Percentiles rank a stretch among this genome's conserved stretches.
phyloP scores from a whole-genome alignment of 1,140 invertebrate species.

The Lordiphosa collinella region DNA sequence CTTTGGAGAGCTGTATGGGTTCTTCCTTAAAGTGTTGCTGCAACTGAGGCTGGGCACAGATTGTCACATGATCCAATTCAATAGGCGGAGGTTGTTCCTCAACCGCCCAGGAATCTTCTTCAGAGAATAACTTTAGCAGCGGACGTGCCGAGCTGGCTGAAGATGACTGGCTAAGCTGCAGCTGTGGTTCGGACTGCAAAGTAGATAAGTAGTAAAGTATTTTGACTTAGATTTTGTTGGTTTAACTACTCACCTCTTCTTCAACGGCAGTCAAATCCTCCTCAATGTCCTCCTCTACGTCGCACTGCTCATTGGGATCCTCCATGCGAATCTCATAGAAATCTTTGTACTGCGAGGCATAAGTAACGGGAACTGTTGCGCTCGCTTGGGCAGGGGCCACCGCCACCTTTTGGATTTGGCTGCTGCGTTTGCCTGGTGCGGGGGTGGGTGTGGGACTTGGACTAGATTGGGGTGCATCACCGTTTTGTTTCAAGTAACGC shows the following conservation, averaged over 20 bases:
- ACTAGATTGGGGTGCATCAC: too few relatives aligned
- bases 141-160: conserved; percentile 16
- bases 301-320: conserved; percentile 1
- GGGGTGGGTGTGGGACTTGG: neutral
- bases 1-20: conserved; percentile 4
- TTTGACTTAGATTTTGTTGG: neutral
- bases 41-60: conserved; percentile 8
- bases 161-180: neutral
- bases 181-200: neutral
- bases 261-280: conserved; percentile 8
- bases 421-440: neutral
- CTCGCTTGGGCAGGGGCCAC: neutral
- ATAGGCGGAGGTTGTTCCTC: conserved; percentile 31
- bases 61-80: conserved; percentile 28
- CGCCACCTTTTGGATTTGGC: too few relatives aligned
- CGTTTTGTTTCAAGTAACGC: too few relatives aligned
- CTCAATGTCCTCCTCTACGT: conserved; percentile 21
- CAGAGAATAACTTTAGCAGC: conserved; percentile 51
- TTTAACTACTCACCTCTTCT: neutral
- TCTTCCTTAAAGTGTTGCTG: conserved; percentile 14
- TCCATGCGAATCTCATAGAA: conserved; percentile 8
- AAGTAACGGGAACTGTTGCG: neutral
- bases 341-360: conserved; percentile 13
- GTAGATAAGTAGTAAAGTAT: neutral
- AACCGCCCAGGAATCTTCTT: conserved; percentile 34